Conservation (phyloP, 1,140 invertebrate genomes). For the Aleiodes sp. region DNA sequence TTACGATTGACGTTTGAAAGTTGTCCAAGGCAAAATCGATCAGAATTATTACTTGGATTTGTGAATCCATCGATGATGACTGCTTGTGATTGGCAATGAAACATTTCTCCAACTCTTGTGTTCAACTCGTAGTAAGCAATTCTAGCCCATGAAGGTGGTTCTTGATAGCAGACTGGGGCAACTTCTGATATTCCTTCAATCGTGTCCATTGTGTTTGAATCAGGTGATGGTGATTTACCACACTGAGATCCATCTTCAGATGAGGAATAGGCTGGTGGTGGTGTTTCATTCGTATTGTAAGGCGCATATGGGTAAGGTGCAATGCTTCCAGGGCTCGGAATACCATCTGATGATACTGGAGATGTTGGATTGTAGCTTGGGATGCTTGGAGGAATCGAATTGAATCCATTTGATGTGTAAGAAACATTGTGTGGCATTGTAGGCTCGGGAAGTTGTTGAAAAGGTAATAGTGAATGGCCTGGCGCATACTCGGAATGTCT, state of each 20-base stretch:
- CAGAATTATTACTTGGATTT: constrained; percentile 93
- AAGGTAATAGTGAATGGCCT: constrained; percentile 86
- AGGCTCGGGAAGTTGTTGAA: constrained; percentile 88
- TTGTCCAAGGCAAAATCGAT: constrained; percentile 93
- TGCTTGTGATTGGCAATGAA: constrained; percentile 90
- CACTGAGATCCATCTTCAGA: constrained; percentile 77
- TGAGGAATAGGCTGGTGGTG: constrained; percentile 92
- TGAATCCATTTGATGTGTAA: constrained; percentile 83
- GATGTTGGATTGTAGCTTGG: constrained; percentile 61
- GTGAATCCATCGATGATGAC: constrained; percentile 97
- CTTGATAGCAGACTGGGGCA: constrained; percentile 86
- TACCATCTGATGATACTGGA: constrained; percentile 71
- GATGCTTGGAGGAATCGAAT: constrained; percentile 51
- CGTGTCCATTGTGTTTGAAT: constrained; percentile 69
- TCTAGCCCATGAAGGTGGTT: constrained; percentile 92
- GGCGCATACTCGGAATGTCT: constrained; percentile 95
- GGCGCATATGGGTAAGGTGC: constrained; percentile 77
- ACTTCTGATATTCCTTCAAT: constrained; percentile 75
- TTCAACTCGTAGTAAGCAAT: constrained; percentile 97
- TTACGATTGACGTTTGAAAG: constrained; percentile 97
- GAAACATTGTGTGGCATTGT: constrained; percentile 96
- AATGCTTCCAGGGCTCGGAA: constrained; percentile 70
- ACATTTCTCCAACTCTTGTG: constrained; percentile 93
- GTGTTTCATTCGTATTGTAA: constrained; percentile 80
- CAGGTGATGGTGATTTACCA: constrained; percentile 64